phyloP scores from a whole-genome alignment of 2,888 invertebrate species.

The Anoplius nigerrimus region DNA sequence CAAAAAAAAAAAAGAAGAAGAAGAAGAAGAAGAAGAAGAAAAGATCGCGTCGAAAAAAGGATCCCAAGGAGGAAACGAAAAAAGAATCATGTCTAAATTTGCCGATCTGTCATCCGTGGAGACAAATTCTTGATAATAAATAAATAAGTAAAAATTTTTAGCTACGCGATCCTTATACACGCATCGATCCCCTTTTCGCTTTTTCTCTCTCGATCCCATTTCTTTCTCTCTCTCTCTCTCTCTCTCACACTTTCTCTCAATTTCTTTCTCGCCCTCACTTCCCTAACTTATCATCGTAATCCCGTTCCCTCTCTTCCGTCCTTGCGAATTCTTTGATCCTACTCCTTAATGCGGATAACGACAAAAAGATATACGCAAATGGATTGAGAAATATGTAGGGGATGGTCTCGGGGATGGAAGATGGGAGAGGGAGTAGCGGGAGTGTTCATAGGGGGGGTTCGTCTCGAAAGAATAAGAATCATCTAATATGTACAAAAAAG shows the following conservation, averaged over 20 bases:
- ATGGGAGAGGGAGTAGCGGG: background rate
- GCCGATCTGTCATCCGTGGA: no score
- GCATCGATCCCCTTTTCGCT: constrained; percentile 40
- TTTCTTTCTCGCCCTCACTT: no score
- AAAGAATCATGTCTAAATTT: no score
- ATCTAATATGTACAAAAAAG: constrained; percentile 21
- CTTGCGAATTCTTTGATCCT: no score
- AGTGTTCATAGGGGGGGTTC: background rate
- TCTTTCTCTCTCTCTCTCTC: constrained; percentile 9
- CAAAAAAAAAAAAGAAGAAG: no score
- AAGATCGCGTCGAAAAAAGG: background rate
- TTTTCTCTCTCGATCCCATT: background rate
- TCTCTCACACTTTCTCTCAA: constrained; percentile 6
- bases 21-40: no score
- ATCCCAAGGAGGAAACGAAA: background rate
- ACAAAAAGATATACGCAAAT: constrained; percentile 19
- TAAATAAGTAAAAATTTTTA: constrained; percentile 56
- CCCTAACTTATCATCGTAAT: background rate
- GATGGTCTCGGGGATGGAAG: background rate
- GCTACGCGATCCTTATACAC: constrained; percentile 49
- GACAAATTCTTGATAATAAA: constrained; percentile 47
- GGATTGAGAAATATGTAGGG: constrained; percentile 2
- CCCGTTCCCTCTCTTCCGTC: background rate
- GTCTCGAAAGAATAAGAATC: constrained; percentile 17
- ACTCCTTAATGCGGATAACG: constrained; percentile 9